Evolutionary conservation across 1,140 invertebrate species (phyloP), one percentile per base, ranked within the genome.

Genomic region (Lineus longissimus): DNA sequence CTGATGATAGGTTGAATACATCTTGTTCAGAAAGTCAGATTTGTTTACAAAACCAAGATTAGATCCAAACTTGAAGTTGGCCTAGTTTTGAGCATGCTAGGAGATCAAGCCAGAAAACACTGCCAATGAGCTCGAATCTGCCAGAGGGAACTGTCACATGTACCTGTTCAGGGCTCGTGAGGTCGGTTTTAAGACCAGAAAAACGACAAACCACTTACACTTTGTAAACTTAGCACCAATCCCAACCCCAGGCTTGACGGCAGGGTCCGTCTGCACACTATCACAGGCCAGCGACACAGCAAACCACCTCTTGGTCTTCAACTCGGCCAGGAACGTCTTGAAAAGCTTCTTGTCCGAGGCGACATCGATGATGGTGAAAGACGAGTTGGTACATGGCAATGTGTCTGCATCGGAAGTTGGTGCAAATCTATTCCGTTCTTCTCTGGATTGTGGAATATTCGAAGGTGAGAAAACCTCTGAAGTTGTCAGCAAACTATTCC

Each of bases 361-460:
- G 1, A 84, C 82, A 72, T 83, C 80, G 62, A 82, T 78, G 57
- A 84, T 80, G 9, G 74, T 73, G 43, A 84, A 76, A 4, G 69
- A 51, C 47, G 47, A 23, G n/a, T 51, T 51, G n/a, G 47, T 51
- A 36, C 55, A 51, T n/a, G 47, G 47, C 9, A 51, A 36, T 36
- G 15, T 15, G 15, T 36, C 33, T 36, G 33, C 33, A 7, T 36
- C 33, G 6, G 33, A 36, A 36, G 6, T 7, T 15, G 33, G 33
- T 15, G 15, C 33, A 36, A 15, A 4, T 36, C 15, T 36, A 7
- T 36, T 4, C 6, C n/a, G 4, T 23, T 51, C 47, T 7, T 4
- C 47, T 7, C 6, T 4, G 9, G 47, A 19, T 7, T 19, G 47
- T 7, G n/a, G n/a, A n/a, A 51, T n/a, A 51, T 27, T 9, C 4